Base-by-base conservation (phyloP, 2,797 vertebrate genomes). In the Trichosurus vulpecula region DNA sequence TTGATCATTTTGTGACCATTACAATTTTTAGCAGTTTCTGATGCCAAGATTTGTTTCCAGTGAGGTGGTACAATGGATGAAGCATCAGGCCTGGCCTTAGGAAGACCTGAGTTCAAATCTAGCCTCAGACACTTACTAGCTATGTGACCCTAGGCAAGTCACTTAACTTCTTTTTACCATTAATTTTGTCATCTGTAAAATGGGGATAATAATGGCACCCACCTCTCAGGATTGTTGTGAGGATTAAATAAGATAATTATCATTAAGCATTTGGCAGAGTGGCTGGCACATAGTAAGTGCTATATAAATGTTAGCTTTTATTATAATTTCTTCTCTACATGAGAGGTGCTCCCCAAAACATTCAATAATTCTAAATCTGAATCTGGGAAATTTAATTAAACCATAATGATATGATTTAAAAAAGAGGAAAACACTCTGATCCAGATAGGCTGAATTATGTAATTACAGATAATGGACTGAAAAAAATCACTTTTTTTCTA, bases 351-450 rank as follows among this genome's bases (percentile, higher is more conserved):
- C n/a, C 92, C 57, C 47, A 96, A 93, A 96, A 95, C 29, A 95
- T 74, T 96, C 54, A 54, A 55, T 94, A 97, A 96, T 93, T 95
- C 94, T 96, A 96, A 97, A 96, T 97, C 90, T 92, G 95, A 97
- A 95, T 92, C 30, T 22, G 94, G 90, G 56, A 55, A 95, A 94
- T 89, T 35, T 61, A 97, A 94, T 27, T 81, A 25, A 81, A 81
- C n/a, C 41, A 41, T 94, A 95, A 41, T 56, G 92, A 97, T 97
- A 91, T 91, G 52, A 94, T 94, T n/a, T 96, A 94, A 96, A 94
- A 87, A 90, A 92, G 74, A 54, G 66, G 52, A 95, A 89, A 91
- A 51, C 41, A 91, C 90, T 90, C 94, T 51, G 94, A 96, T 81
- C 93, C 93, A 90, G 74, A 31, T 81, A 92, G 81, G 95, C 91